Evolutionary conservation across 2,797 vertebrate species (phyloP), one percentile per base, ranked within the genome.

Genomic region (Pseudochromis fuscus): DNA sequence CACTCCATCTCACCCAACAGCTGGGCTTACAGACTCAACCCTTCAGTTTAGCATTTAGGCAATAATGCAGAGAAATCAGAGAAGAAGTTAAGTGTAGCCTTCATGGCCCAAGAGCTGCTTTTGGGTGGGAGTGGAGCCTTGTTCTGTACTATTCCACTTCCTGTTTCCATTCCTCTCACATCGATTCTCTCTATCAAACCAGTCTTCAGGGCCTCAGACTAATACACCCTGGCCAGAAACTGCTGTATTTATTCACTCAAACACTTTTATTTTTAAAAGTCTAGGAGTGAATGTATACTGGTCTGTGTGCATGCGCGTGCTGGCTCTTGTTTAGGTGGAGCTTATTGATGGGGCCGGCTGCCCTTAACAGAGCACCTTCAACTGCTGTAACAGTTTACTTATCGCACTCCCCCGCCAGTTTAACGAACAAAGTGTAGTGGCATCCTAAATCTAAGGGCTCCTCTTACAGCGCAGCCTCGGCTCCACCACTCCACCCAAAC

Each of bases 221-320:
- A 77, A 70, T 25, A 73, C 76, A 75, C 53, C 48, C 69, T 69
- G 69, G 83, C 67, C 73, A 82, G 62, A 85, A 86, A 82, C 84
- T 66, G 79, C 83, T 90, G 79, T 87, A 87, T 79, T 81, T 89
- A 80, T 80, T 88, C 79, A 84, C 62, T 79, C 70, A 38, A 56
- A 67, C 57, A 33, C 28, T 56, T 49, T 6, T 79, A 25, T 51
- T 56, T 53, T 45, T 70, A 50, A 73, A 78, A 60, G 60, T 72
- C 42, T 45, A 16, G 46, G 71, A 69, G 73, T 73, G 82, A 71
- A 71, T 76, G 62, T 69, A 25, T 67, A 55, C 48, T 67, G 33
- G 67, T 83, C 28, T 64, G 73, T 86, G 62, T 75, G 71, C 81
- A 63, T 82, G 78, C 12, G 37, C 60, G 10, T 72, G 56, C 52